These are phyloP conservation scores for Paraescarpia echinospica DNA, from an alignment of 1,140 invertebrate genomes.

Conservation along the genomic window DNA sequence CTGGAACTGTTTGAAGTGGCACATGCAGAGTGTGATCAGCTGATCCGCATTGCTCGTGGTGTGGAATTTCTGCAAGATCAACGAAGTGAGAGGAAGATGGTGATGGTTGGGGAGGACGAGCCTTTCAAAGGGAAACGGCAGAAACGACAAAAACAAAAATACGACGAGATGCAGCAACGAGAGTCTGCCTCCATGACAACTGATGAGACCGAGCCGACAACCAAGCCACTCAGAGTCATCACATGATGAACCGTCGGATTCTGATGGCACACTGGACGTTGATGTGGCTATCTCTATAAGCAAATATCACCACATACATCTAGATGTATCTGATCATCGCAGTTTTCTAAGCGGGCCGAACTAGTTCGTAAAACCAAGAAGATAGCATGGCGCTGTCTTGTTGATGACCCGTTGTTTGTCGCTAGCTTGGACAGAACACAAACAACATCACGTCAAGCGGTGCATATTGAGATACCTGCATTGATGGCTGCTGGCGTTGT, in stretches of 20 bases:
- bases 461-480: too few species aligned
- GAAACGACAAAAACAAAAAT: neutral
- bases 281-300: neutral
- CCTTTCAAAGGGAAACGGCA: neutral
- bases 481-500: neutral
- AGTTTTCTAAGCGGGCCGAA: too few species aligned
- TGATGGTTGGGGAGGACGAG: slow-evolving; percentile 3
- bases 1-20: too few species aligned
- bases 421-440: slow-evolving; percentile 11
- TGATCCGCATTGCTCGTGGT: too few species aligned
- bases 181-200: too few species aligned
- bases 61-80: too few species aligned
- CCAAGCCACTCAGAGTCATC: neutral
- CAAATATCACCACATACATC: too few species aligned
- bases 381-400: neutral
- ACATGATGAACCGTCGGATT: neutral
- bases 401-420: slow-evolving; percentile 17
- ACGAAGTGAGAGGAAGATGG: slow-evolving; percentile 11
- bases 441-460: slow-evolving; percentile 20
- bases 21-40: too few species aligned
- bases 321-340: too few species aligned
- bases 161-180: neutral
- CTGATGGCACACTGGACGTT: neutral
- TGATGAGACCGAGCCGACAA: too few species aligned
- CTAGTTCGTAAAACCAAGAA: neutral